These are phyloP conservation scores for Venustoraphidia nigricollis DNA, from an alignment of 2,888 invertebrate genomes.

Conservation along the genomic window DNA sequence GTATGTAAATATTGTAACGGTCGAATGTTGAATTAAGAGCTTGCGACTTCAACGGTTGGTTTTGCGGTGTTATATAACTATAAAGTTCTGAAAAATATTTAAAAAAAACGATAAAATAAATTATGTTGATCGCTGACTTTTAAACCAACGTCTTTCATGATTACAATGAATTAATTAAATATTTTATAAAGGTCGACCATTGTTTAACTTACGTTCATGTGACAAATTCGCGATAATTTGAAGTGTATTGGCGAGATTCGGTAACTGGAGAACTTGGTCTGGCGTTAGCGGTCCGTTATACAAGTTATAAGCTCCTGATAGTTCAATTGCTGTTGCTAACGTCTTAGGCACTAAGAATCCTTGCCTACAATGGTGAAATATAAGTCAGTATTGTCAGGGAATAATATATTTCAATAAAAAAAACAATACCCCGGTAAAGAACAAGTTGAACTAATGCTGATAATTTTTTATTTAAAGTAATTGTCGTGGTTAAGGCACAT, in stretches of 20 bases:
- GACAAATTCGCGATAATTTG: constrained; percentile 32
- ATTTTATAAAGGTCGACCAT: neutral
- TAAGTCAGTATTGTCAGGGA: too few relatives aligned
- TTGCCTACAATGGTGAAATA: constrained; percentile 19
- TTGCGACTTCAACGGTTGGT: constrained; percentile 14
- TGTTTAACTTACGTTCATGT: constrained; percentile 19
- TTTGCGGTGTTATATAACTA: constrained; percentile 2
- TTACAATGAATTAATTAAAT: too few relatives aligned
- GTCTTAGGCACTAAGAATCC: constrained; percentile 35
- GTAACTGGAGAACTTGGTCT: constrained; percentile 29
- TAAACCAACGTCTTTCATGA: too few relatives aligned
- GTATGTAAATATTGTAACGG: constrained; percentile 23
- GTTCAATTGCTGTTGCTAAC: constrained; percentile 29
- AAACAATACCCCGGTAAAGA: too few relatives aligned
- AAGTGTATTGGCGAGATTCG: constrained; percentile 37
- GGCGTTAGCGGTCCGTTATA: constrained; percentile 27
- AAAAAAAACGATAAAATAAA: neutral
- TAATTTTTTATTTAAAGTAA: too few relatives aligned
- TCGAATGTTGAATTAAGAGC: constrained; percentile 19
- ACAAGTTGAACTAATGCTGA: too few relatives aligned
- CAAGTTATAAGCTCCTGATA: constrained; percentile 23
- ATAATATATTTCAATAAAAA: neutral
- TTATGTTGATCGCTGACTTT: too few relatives aligned
- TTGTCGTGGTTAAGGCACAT: too few relatives aligned
- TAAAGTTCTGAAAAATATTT: constrained; percentile 4